Conservation (phyloP, 2,113 vertebrate species). For the Excalfactoria chinensis region DNA sequence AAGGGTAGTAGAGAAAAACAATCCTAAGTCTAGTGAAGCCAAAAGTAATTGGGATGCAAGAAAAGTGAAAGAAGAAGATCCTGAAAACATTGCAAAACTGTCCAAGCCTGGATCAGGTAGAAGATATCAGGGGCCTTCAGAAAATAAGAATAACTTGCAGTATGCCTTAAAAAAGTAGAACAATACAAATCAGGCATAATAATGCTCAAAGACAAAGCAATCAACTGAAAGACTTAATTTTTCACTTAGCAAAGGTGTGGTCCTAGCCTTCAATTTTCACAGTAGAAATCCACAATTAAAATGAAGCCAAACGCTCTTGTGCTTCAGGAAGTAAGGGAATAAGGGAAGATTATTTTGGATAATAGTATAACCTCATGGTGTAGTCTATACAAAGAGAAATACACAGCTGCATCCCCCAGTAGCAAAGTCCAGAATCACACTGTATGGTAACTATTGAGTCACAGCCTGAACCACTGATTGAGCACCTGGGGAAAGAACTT, state of each 20-base stretch:
- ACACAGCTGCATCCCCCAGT: conserved; percentile 66
- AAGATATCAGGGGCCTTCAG: conserved; percentile 35
- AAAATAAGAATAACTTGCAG: conserved; percentile 48
- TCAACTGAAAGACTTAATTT: conserved; percentile 48
- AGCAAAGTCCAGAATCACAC: not conserved
- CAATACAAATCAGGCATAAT: conserved; percentile 17
- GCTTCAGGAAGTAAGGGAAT: conserved; percentile 64
- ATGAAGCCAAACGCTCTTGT: conserved; percentile 54
- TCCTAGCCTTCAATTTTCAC: conserved; percentile 34
- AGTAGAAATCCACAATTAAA: conserved; percentile 59
- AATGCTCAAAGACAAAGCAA: conserved; percentile 41
- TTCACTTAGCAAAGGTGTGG: conserved; percentile 14
- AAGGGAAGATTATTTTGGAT: conserved; percentile 70
- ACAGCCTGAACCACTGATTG: no score
- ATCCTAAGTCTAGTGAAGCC: not conserved
- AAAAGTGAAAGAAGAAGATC: not conserved
- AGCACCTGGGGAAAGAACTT: no score
- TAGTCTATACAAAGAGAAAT: conserved; percentile 10
- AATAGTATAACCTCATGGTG: conserved; percentile 7
- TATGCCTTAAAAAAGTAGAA: not conserved
- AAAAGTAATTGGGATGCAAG: not conserved
- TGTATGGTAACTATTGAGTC: no score
- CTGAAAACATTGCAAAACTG: conserved; percentile 29
- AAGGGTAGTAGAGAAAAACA: not conserved
- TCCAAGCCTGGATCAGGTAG: not conserved